phyloP scores from a whole-genome alignment of 2,113 vertebrate genomes.

The Ifrita kowaldi region DNA sequence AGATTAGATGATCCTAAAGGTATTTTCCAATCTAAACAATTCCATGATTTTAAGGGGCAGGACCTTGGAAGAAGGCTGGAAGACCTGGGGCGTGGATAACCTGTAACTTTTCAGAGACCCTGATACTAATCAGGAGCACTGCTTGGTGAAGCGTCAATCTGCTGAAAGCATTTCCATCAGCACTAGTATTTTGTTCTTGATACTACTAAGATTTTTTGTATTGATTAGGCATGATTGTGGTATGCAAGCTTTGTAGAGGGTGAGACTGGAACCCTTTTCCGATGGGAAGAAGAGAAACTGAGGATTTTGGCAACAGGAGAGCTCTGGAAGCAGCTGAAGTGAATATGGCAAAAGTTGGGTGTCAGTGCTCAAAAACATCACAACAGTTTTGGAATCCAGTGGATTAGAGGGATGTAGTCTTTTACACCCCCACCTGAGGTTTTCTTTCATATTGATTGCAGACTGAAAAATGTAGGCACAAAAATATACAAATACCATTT shows the following conservation, averaged over 20 bases:
- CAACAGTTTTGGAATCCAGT: neutral
- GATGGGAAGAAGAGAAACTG: neutral
- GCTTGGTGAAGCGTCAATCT: neutral
- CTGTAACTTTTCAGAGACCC: neutral
- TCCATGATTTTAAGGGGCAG: neutral
- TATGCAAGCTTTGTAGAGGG: neutral
- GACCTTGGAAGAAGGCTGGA: neutral
- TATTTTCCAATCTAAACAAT: neutral
- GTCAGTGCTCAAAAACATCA: neutral
- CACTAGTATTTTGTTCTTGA: neutral
- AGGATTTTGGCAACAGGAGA: neutral
- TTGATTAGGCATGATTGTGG: neutral
- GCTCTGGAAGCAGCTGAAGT: neutral
- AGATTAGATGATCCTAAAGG: neutral
- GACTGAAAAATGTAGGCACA: neutral
- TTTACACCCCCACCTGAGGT: neutral
- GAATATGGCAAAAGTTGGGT: neutral
- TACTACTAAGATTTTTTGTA: neutral
- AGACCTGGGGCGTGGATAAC: neutral
- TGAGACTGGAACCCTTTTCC: neutral
- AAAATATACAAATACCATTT: neutral
- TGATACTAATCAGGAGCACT: neutral
- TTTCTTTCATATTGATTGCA: neutral
- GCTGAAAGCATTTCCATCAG: neutral
- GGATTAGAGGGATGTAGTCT: neutral